Evolutionary conservation across 1,140 invertebrate genomes (phyloP).

Genomic region (Reticulitermes speratus): DNA sequence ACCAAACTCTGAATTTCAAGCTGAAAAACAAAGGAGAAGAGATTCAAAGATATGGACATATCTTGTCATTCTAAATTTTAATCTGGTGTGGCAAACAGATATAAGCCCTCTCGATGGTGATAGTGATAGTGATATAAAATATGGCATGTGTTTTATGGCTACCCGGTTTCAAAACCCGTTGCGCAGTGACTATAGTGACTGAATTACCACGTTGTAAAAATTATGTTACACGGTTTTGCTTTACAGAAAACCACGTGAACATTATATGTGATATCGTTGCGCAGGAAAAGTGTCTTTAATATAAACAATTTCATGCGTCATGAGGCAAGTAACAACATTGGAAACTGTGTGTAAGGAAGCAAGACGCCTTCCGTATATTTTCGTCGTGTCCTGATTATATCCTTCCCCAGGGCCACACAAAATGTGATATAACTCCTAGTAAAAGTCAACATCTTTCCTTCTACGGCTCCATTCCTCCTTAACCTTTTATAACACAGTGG

Average conservation of each 20-base stretch:
- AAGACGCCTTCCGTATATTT: background rate
- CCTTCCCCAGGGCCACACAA: background rate
- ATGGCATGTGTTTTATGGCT: no score
- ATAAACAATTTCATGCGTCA: conserved; percentile 4
- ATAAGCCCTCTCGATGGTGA: no score
- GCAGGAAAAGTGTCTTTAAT: background rate
- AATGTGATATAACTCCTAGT: background rate
- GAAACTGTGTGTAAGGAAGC: background rate
- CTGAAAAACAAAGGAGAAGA: no score
- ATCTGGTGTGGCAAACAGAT: no score
- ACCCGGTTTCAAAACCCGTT: no score
- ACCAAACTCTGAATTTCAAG: no score
- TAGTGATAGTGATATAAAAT: no score
- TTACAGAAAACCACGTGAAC: background rate
- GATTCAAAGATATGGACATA: no score
- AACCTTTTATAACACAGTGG: background rate
- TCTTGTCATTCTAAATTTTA: no score
- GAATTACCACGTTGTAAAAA: no score
- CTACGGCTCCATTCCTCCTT: background rate
- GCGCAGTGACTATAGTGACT: no score
- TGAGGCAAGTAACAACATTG: background rate
- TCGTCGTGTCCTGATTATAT: conserved; percentile 1
- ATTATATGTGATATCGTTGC: background rate
- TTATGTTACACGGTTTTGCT: no score
- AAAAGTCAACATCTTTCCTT: background rate